Evolutionary conservation across 2,113 vertebrate genomes (phyloP), one percentile per base, ranked within the genome.

Genomic region (Ctenomys sociabilis): DNA sequence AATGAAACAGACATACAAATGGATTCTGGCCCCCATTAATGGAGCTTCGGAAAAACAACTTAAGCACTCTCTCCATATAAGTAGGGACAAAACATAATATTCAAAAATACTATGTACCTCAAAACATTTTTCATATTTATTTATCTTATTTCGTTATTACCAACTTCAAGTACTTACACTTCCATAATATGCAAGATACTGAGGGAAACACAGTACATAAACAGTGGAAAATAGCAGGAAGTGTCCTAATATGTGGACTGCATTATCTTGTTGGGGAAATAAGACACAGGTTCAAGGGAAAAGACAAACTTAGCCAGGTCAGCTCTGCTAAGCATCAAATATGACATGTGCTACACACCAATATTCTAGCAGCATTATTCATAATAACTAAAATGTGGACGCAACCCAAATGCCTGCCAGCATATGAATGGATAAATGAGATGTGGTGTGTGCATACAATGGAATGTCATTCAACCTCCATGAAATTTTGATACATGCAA

Each of bases 61-160:
- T 75, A 61, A 96, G 68, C 59, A 80, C 40, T 66, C n/a, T 59
- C 32, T n/a, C 22, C 5, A 52, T 30, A 40, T 40, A 85, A 91
- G 77, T 73, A 88, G 2, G 28, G 11, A 91, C 32, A 91, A 66
- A 52, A 91, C 54, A 66, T 21, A 45, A 32, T 93, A 22, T 49
- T 93, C 93, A 54, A 64, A 64, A 94, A 88, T 40, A 35, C 54
- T 72, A 21, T 37, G 4, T 4, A 52, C 26, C 40, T 85, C 88
- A 40, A 92, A 37, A 40, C 24, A 61, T 19, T 52, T 90, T 73
- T 87, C 49, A 59, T 80, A 54, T 73, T 90, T 96, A 32, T 85
- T 92, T 92, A 88, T 45, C 52, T 86, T 95, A 37, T 26, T 63
- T 37, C 54, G 54, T 32, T 73, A 72, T 84, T 61, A 80, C 32